Evolutionary conservation across 2,797 vertebrate genomes (phyloP).

Genomic region (Dipus sagitta): DNA sequence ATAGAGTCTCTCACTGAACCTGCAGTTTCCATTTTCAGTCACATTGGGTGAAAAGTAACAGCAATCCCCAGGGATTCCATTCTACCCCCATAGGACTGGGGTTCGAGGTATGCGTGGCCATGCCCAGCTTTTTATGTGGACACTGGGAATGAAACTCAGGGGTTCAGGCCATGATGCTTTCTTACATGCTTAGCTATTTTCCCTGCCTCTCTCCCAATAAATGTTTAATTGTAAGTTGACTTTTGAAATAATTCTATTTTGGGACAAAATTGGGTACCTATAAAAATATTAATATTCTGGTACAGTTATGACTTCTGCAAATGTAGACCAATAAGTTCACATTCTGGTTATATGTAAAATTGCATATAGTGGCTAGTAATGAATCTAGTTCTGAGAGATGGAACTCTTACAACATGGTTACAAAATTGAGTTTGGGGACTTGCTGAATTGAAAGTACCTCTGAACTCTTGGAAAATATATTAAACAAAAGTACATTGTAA

Average conservation of each 20-base stretch:
- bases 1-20: too few species aligned
- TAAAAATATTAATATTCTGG: background rate
- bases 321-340: background rate
- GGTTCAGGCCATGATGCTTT: too few species aligned
- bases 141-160: too few species aligned
- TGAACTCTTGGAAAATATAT: background rate
- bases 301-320: background rate
- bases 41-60: too few species aligned
- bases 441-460: background rate
- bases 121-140: too few species aligned
- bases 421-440: background rate
- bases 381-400: background rate
- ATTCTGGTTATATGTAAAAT: background rate
- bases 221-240: background rate
- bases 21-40: too few species aligned
- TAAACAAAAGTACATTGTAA: background rate
- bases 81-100: too few species aligned
- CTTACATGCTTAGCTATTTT: too few species aligned
- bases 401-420: background rate
- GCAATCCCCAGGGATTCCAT: too few species aligned
- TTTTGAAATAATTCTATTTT: constrained; percentile 8
- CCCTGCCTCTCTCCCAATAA: background rate
- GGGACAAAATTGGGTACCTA: background rate
- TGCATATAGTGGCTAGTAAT: background rate
- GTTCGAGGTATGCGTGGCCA: too few species aligned